Evolutionary conservation across 2,888 invertebrate species (phyloP), one percentile per base, ranked within the genome.

Genomic region (Galeruca laticollis): DNA sequence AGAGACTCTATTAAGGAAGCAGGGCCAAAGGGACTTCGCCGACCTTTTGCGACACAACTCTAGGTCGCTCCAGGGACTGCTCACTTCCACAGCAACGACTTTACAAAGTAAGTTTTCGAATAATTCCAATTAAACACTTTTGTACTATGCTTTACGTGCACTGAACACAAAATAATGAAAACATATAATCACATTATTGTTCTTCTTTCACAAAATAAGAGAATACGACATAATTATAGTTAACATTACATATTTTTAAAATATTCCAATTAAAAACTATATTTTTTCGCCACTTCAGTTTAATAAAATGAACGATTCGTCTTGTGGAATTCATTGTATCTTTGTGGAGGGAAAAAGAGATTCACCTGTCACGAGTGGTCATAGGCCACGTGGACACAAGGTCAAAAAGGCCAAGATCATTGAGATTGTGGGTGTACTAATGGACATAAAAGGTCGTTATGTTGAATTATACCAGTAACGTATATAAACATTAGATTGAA

Each of bases 61-160:
- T 68, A 88, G 90, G 80, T 92, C 92, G 76, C 88, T 94, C 70
- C 91, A 92, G 76, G 94, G 93, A 76, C 88, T 93, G 70, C 87
- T 95, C 76, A 89, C 92, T 74, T 90, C 91, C 60, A 94, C 94
- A 37, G 90, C 92, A 76, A 88, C 89, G 79, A 90, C 91, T 70
- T 87, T 94, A 79, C 92, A 92, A 89, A 92, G 95, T 94, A 86
- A 89, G 89, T 86, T 62, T 66, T 13, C 11, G 11, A 54, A 54
- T 57, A 21, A 26, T 15, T 21, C 18, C 64, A 52, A 35, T 64
- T 60, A 35, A 40, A 31, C n/a, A n/a, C n/a, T n/a, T n/a, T n/a
- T n/a, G n/a, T n/a, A n/a, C n/a, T n/a, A n/a, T n/a, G n/a, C n/a
- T n/a, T n/a, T n/a, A n/a, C n/a, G n/a, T n/a, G n/a, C n/a, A n/a